Conservation (phyloP, 2,797 vertebrate species). For the Benthosema pterotum region DNA sequence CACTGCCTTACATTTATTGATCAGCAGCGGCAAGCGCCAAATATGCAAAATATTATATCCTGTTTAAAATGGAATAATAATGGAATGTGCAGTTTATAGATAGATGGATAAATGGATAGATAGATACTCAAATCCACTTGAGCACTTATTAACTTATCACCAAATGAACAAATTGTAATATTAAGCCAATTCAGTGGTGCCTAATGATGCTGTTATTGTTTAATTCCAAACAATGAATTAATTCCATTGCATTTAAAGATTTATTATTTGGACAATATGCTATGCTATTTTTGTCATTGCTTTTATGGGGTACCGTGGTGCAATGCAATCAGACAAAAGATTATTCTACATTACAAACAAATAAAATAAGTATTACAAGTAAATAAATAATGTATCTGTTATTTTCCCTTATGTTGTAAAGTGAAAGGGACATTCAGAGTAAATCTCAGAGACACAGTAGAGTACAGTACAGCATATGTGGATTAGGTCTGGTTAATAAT, state of each 20-base stretch:
- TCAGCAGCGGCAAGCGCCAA: too few species aligned
- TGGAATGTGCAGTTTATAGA: too few species aligned
- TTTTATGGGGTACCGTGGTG: slow-evolving; percentile 34
- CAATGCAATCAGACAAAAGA: slow-evolving; percentile 8
- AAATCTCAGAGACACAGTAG: slow-evolving; percentile 54
- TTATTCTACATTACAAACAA: too few species aligned
- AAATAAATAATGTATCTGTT: slow-evolving; percentile 48
- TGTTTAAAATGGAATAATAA: too few species aligned
- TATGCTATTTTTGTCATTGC: slow-evolving; percentile 35
- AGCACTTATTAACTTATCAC: slow-evolving; percentile 22
- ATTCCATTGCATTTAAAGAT: slow-evolving; percentile 47
- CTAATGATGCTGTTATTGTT: slow-evolving; percentile 39
- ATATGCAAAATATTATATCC: too few species aligned
- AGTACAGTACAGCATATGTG: slow-evolving; percentile 68
- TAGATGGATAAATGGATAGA: too few species aligned
- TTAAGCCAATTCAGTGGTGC: slow-evolving; percentile 27
- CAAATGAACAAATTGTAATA: slow-evolving; percentile 28
- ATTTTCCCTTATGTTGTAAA: slow-evolving; percentile 42
- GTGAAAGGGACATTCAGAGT: slow-evolving; percentile 55
- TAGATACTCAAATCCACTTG: slow-evolving; percentile 22
- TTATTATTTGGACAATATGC: slow-evolving; percentile 42
- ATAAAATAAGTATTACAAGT: too few species aligned
- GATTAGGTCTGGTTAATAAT: slow-evolving; percentile 75
- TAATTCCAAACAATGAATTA: slow-evolving; percentile 50
- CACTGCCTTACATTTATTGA: too few species aligned